Evolutionary conservation across 2,113 vertebrate species (phyloP), one percentile per base, ranked within the genome.

Genomic region (Speoplatyrhinus poulsoni): DNA sequence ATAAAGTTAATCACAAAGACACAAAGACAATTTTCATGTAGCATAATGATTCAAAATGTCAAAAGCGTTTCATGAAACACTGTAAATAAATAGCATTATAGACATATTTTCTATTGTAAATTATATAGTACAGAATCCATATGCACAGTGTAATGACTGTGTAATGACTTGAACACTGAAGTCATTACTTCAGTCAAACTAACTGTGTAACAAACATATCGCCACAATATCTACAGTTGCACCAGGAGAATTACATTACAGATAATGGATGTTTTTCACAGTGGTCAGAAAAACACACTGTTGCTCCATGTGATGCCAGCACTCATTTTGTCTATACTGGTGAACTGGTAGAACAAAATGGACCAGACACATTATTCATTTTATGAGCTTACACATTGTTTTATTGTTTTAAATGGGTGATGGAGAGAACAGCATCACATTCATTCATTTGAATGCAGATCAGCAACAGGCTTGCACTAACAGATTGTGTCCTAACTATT

Each of bases 121-220:
- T 52, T 62, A 47, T 19, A 63, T 72, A 53, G 72, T 52, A 62
- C 15, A 77, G 36, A 62, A 65, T 69, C 76, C 54, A n/a, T 59
- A 70, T 67, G 55, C 54, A 66, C 48, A 67, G 67, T 61, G 62
- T 12, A 79, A 12, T 52, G 12, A 49, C 60, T 32, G 67, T 61
- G 62, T 12, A 79, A 12, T 52, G 12, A 49, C 60, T 32, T 46
- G 0, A 65, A 57, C 33, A 46, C 12, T 67, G 10, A 58, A 26
- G 26, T 26, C 26, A 26, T 26, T 26, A 26, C 26, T 26, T 26
- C 26, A 26, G 26, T 26, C 26, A 26, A 57, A 48, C 13, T 64
- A 67, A 75, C 26, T 72, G 17, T 55, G 58, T 33, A 53, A 32
- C 26, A 41, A 41, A 41, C 36, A 41, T 6, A 41, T 41, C 36